Evolutionary conservation across 2,797 vertebrate genomes (phyloP).

Genomic region (Pipistrellus pygmaeus): DNA sequence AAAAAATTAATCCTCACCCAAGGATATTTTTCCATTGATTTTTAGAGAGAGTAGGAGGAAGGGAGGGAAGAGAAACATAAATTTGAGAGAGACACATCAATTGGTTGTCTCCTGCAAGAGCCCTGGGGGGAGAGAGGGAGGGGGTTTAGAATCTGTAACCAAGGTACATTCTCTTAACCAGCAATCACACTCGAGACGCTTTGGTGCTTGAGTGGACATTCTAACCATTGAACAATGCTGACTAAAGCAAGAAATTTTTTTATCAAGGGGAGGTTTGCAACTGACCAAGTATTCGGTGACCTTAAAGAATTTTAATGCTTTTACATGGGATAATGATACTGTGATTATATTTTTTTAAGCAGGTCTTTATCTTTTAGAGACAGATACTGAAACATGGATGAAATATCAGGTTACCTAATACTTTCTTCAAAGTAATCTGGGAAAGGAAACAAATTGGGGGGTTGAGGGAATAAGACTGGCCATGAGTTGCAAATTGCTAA

Average conservation of each 20-base stretch:
- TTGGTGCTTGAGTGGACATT: too few species aligned
- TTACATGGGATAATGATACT: neutral
- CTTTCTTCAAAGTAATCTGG: slow-evolving; percentile 15
- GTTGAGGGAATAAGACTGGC: neutral
- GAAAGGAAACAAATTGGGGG: neutral
- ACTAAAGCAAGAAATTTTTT: neutral
- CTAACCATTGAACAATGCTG: too few species aligned
- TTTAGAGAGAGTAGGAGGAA: too few species aligned
- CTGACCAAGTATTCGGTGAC: neutral
- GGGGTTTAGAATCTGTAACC: too few species aligned
- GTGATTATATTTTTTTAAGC: neutral
- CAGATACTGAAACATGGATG: neutral
- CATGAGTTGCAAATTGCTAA: neutral
- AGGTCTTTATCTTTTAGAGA: slow-evolving; percentile 12
- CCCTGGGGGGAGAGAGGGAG: too few species aligned
- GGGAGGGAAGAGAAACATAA: too few species aligned
- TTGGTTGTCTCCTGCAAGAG: too few species aligned
- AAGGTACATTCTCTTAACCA: too few species aligned
- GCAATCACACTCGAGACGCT: too few species aligned
- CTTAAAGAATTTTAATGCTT: slow-evolving; percentile 10
- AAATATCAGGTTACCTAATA: slow-evolving; percentile 9
- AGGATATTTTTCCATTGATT: too few species aligned
- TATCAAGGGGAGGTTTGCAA: neutral
- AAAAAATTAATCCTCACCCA: too few species aligned
- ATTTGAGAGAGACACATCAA: too few species aligned